These are phyloP conservation scores for Heteractis magnifica DNA, from an alignment of 92 coral and sea anemone species.

Conservation along the genomic window DNA sequence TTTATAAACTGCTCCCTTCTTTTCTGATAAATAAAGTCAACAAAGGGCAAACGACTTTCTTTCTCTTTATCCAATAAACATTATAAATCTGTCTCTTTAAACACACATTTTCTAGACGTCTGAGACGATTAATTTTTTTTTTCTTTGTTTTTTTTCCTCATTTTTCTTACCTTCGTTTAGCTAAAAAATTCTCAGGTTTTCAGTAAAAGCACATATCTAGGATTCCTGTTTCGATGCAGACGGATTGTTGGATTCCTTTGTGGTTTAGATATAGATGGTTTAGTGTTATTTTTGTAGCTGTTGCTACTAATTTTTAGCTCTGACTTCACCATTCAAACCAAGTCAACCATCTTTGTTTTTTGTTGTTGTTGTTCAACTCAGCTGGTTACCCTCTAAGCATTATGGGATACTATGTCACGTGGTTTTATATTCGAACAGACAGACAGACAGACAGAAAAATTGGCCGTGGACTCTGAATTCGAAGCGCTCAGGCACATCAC, in stretches of 20 bases:
- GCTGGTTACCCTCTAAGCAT: constrained; percentile 10
- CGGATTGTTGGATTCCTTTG: neutral
- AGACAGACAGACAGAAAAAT: neutral
- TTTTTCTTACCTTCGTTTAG: neutral
- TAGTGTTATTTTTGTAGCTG: neutral
- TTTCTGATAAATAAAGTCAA: too few species aligned
- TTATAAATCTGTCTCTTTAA: too few species aligned
- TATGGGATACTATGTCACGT: neutral
- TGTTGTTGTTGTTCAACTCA: constrained; percentile 16
- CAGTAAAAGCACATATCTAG: constrained; percentile 18
- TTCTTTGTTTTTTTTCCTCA: too few species aligned
- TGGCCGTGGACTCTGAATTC: too few species aligned
- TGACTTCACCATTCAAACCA: constrained; percentile 25
- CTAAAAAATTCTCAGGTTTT: neutral
- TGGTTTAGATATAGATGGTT: neutral
- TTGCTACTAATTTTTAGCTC: constrained; percentile 13
- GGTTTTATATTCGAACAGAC: constrained; percentile 7
- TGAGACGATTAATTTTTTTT: too few species aligned
- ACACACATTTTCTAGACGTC: too few species aligned
- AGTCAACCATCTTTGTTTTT: constrained; percentile 6
- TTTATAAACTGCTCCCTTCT: too few species aligned
- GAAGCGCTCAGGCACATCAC: too few species aligned
- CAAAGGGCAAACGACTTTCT: too few species aligned
- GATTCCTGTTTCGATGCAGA: neutral
- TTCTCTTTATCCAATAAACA: too few species aligned